Evolutionary conservation across 2,113 vertebrate genomes (phyloP).

Genomic region (Ictalurus furcatus): DNA sequence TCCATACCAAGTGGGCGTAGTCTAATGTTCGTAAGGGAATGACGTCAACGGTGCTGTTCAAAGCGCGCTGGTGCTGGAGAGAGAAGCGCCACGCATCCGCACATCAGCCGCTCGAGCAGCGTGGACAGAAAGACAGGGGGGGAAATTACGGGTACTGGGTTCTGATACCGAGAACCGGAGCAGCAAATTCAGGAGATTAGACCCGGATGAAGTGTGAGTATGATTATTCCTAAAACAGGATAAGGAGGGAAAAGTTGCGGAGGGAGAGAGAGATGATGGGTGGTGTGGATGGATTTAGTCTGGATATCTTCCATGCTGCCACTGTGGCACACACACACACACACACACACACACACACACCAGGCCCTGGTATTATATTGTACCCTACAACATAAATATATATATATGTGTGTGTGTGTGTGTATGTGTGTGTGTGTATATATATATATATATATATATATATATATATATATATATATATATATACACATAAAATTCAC

Average conservation of each 20-base stretch:
- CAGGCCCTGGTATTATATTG: neutral
- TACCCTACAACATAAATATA: no score
- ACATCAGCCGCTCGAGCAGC: neutral
- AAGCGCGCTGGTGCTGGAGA: slow-evolving; percentile 75
- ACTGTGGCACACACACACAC: slow-evolving; percentile 1
- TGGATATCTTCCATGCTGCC: slow-evolving; percentile 18
- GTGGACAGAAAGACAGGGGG: neutral
- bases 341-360: slow-evolving; percentile 1
- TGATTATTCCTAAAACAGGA: neutral
- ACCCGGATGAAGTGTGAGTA: slow-evolving; percentile 23
- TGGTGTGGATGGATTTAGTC: slow-evolving; percentile 16
- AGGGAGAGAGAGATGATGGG: neutral
- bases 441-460: no score
- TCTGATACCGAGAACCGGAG: neutral
- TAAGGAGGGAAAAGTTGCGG: slow-evolving; percentile 4
- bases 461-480: no score
- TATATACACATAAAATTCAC: neutral
- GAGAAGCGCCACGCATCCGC: slow-evolving; percentile 53
- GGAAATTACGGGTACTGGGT: slow-evolving; percentile 19
- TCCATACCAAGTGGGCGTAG: slow-evolving; percentile 61
- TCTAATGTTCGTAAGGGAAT: slow-evolving; percentile 52
- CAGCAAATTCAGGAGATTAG: slow-evolving; percentile 8
- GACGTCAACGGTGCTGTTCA: slow-evolving; percentile 78
- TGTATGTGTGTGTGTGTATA: no score
- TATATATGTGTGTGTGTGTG: no score